Evolutionary conservation across 2,113 vertebrate genomes (phyloP), one percentile per base, ranked within the genome.

Genomic region (Daphoenositta chrysoptera): DNA sequence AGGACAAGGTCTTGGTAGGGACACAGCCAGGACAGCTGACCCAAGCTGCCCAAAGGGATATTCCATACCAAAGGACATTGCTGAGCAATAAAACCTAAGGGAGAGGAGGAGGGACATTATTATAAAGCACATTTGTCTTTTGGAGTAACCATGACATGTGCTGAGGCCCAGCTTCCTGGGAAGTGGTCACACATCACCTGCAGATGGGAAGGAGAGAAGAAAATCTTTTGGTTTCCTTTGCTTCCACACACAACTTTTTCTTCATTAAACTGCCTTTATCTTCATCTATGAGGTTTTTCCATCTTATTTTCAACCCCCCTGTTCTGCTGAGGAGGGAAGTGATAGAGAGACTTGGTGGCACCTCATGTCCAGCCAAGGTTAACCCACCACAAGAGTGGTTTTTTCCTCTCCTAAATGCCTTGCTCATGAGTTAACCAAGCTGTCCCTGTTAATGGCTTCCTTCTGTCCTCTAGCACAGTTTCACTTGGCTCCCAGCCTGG

Each of bases 381-480:
- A 81, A 13, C 44, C 90, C 69, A 63, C 31, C 47, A 61, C 31
- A 10, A 14, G 16, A 50, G 5, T 75, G 31, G 8, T 15, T 47
- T 91, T 70, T 93, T 79, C 50, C 54, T 92, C 64, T 94, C 21
- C 13, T 57, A 11, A 80, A 53, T 45, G 40, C 75, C 17, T 31
- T 76, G 66, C 37, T 76, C 50, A 33, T 57, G 79, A 92, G 82
- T 79, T 94, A 78, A 83, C 64, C 79, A 93, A 50, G 82, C 84
- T 88, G 79, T 69, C 58, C 68, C 87, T 86, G 79, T 66, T 93
- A 86, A 93, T 88, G 71, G 76, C 90, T 97, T 94, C 93, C 94
- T 90, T 60, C 86, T 94, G 90, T 75, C 93, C 92, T 96, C 54
- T 95, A 90, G 57, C 94, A 96, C 92, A 93, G 76, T 95, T 95